Base-by-base conservation (phyloP, 2,888 invertebrate species). In the Liopterus haemorrhoidalis region DNA sequence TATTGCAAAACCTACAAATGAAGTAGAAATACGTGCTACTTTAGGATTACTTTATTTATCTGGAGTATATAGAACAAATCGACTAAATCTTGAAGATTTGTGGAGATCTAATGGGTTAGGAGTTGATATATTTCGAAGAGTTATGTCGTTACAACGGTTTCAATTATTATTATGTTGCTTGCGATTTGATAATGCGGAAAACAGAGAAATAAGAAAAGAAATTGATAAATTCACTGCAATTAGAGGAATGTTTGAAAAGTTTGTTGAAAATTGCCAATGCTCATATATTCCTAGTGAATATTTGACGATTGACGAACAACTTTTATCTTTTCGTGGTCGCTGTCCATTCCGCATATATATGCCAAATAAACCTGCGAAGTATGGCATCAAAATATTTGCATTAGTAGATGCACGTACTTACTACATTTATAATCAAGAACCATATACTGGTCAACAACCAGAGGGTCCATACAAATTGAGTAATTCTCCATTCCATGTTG, bases 291-390 rank as follows among this genome's bases (percentile, higher is more conserved):
- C n/a, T n/a, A n/a, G n/a, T n/a, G n/a, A n/a, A n/a, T n/a, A n/a
- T n/a, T n/a, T n/a, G n/a, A n/a, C n/a, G n/a, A n/a, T n/a, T n/a
- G n/a, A n/a, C n/a, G n/a, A n/a, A n/a, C n/a, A n/a, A n/a, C n/a
- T n/a, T n/a, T n/a, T n/a, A n/a, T n/a, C n/a, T n/a, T n/a, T n/a
- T n/a, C n/a, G n/a, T n/a, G n/a, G n/a, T n/a, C n/a, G n/a, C n/a
- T n/a, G n/a, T n/a, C n/a, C n/a, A n/a, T 52, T 60, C 46, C 30
- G 47, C 9, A 56, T 61, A 46, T 62, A 57, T 39, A 60, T 61
- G 11, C 58, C 59, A 6, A 54, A 55, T 18, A 57, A 62, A 48
- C 55, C 59, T 14, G 53, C 50, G 3, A 58, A 54, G 35, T 59
- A 59, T 51, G 56, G 57, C 0, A 51, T 59, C 4, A 57, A 60